These are phyloP conservation scores for Noctua fimbriata DNA, from an alignment of 2,888 invertebrate species.

Conservation along the genomic window DNA sequence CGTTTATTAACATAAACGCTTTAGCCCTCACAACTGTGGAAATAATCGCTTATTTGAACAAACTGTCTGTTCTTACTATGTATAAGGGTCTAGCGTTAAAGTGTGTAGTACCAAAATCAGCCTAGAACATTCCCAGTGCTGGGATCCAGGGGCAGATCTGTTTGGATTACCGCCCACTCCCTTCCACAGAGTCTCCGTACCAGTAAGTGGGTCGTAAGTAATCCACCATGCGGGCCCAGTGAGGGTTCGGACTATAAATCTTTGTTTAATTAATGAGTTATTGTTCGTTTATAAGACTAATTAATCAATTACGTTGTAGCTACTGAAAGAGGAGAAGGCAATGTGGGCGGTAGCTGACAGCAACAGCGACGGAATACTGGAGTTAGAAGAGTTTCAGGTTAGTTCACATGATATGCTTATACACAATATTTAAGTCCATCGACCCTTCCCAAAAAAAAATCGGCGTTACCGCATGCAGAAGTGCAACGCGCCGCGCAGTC, in stretches of 20 bases:
- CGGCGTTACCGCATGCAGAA: background rate
- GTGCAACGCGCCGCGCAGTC: background rate
- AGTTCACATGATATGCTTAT: slow-evolving; percentile 32
- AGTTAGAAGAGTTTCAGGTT: slow-evolving; percentile 94
- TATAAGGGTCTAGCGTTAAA: background rate
- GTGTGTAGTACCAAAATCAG: background rate
- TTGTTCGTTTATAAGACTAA: background rate
- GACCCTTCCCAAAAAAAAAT: background rate
- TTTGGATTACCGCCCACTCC: background rate
- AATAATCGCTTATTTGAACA: background rate
- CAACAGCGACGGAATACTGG: slow-evolving; percentile 94
- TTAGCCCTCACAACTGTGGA: background rate
- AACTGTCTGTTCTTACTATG: background rate
- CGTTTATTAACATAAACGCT: too few species aligned
- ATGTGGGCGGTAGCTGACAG: slow-evolving; percentile 97
- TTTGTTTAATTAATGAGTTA: background rate
- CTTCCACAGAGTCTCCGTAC: background rate
- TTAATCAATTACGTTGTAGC: slow-evolving; percentile 76
- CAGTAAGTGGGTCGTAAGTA: background rate
- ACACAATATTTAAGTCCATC: background rate
- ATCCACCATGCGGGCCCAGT: background rate
- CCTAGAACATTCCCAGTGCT: background rate
- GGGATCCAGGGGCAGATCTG: background rate
- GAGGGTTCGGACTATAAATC: background rate
- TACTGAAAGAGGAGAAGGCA: slow-evolving; percentile 94